These are phyloP conservation scores for Eristalis pertinax DNA, from an alignment of 2,888 invertebrate genomes.

Conservation along the genomic window DNA sequence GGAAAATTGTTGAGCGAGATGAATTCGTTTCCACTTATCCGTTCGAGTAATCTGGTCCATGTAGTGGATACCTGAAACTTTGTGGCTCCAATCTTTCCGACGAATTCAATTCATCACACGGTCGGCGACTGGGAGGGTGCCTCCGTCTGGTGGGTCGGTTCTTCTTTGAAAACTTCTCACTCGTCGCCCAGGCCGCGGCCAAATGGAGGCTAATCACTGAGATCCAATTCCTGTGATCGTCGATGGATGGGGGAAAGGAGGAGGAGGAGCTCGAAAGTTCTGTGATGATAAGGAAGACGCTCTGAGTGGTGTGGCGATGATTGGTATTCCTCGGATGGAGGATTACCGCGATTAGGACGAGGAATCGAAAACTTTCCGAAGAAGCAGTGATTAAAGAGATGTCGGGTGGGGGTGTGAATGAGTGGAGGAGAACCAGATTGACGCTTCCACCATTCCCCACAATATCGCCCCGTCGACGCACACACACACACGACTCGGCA, in stretches of 20 bases:
- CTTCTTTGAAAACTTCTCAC: background rate
- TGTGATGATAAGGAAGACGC: background rate
- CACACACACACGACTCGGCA: background rate
- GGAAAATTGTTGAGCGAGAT: constrained; percentile 55
- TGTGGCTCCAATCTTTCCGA: constrained; percentile 17
- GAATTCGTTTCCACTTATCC: constrained; percentile 55
- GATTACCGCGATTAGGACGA: background rate
- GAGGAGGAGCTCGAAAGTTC: background rate
- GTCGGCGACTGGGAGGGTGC: constrained; percentile 3
- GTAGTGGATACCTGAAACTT: constrained; percentile 45
- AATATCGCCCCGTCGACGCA: too few relatives aligned
- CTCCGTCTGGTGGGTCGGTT: background rate
- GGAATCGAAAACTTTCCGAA: background rate
- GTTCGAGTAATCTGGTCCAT: constrained; percentile 25
- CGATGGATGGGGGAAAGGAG: too few relatives aligned
- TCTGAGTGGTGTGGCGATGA: background rate
- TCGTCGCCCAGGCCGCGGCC: background rate
- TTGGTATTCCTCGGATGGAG: background rate
- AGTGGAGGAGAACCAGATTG: too few relatives aligned
- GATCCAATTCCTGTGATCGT: too few relatives aligned
- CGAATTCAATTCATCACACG: constrained; percentile 47
- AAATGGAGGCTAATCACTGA: too few relatives aligned
- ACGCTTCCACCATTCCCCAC: background rate
- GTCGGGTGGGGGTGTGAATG: background rate
- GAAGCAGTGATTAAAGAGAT: background rate